These are phyloP conservation scores for Acanthaster planci DNA, from an alignment of 35 echinoderm and acorn worm species.

Conservation along the genomic window DNA sequence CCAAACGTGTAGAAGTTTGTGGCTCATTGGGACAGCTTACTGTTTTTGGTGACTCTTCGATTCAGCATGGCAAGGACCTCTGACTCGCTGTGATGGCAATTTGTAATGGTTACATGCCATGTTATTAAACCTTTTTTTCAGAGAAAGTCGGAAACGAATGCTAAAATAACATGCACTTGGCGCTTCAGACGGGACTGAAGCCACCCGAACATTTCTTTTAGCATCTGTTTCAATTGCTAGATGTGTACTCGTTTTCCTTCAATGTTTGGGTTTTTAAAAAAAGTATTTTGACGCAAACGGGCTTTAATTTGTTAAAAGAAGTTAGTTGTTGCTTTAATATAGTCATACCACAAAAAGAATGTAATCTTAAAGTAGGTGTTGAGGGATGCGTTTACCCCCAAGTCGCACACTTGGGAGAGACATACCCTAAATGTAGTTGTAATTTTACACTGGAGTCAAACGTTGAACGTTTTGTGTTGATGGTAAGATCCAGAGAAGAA, in stretches of 20 bases:
- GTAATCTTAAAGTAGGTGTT: conserved; percentile 8
- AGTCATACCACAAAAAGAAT: neutral
- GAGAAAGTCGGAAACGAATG: neutral
- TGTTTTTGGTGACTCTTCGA: too few relatives aligned
- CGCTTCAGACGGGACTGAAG: too few relatives aligned
- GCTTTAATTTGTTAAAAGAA: neutral
- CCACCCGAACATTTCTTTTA: too few relatives aligned
- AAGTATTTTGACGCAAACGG: conserved; percentile 10
- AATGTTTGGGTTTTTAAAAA: neutral
- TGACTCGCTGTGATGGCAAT: neutral
- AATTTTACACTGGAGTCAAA: conserved; percentile 22
- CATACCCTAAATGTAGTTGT: conserved; percentile 4
- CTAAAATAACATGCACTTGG: neutral
- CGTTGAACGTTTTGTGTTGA: conserved; percentile 1
- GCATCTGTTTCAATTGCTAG: neutral
- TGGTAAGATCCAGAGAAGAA: neutral
- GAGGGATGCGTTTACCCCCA: neutral
- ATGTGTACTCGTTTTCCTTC: neutral
- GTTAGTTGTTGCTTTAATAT: neutral
- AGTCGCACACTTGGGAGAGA: neutral
- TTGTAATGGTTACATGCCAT: conserved; percentile 2
- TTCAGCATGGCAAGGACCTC: neutral
- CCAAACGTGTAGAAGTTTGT: too few relatives aligned
- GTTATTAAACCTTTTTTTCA: neutral
- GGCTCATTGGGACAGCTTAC: too few relatives aligned